Evolutionary conservation across 2,888 invertebrate species (phyloP).

Genomic region (Drosophila meridionalis): DNA sequence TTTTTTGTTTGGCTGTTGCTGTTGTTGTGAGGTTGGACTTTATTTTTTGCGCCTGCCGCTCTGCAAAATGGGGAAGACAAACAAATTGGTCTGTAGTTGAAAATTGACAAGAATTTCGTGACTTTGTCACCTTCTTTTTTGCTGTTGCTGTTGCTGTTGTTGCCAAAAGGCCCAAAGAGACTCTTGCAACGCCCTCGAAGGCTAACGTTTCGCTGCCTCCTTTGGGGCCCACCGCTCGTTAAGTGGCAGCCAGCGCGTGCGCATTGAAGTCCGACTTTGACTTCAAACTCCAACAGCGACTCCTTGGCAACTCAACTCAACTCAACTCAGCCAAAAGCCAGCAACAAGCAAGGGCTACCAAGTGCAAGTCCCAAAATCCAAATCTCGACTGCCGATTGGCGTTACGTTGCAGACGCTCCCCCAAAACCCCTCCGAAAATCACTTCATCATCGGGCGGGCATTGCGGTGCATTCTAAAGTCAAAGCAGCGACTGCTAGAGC

Average conservation of each 20-base stretch:
- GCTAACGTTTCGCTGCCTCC: slow-evolving; percentile 51
- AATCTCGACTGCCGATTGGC: slow-evolving; percentile 48
- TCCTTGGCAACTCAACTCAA: slow-evolving; percentile 16
- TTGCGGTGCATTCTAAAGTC: slow-evolving; percentile 68
- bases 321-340: slow-evolving; percentile 3
- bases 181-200: slow-evolving; percentile 68
- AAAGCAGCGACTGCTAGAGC: slow-evolving; percentile 59
- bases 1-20: slow-evolving; percentile 16
- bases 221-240: slow-evolving; percentile 63
- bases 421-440: slow-evolving; percentile 45
- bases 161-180: slow-evolving; percentile 22
- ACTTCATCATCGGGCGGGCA: slow-evolving; percentile 68
- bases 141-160: slow-evolving; percentile 35
- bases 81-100: slow-evolving; percentile 85
- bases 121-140: slow-evolving; percentile 84
- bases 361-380: slow-evolving; percentile 31
- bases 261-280: slow-evolving; percentile 63
- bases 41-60: slow-evolving; percentile 51
- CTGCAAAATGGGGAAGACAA: slow-evolving; percentile 74
- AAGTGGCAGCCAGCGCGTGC: slow-evolving; percentile 79
- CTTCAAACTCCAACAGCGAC: slow-evolving; percentile 27
- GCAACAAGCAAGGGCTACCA: slow-evolving; percentile 21
- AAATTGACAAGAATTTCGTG: slow-evolving; percentile 85
- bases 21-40: slow-evolving; percentile 22
- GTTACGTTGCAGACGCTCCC: slow-evolving; percentile 11